Evolutionary conservation across 2,113 vertebrate genomes (phyloP), one percentile per base, ranked within the genome.

Genomic region (Crotophaga sulcirostris): DNA sequence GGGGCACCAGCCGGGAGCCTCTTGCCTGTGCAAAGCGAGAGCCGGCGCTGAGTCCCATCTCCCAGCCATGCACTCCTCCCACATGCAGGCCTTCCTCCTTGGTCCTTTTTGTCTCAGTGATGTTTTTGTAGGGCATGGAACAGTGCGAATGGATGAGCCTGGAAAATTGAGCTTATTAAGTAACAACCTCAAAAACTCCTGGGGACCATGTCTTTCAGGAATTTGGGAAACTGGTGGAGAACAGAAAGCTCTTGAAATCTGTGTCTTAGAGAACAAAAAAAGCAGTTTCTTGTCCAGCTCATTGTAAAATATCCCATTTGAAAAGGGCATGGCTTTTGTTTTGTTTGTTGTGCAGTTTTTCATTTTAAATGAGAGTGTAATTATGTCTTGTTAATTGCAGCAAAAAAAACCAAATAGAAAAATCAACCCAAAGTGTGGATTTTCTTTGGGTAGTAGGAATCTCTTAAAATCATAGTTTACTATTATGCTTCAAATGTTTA

Each of bases 71-170:
- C 59, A 13, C 9, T 29, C 8, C 20, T 67, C 29, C 49, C 31
- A 3, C 0, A 0, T 11, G 6, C 21, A 40, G 16, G 8, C 58
- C 1, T 34, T 49, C 45, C 11, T 3, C 45, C 26, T 29, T 56
- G 13, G 3, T 49, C 55, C 24, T 74, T 10, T 36, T 54, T 5
- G 5, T 3, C 33, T 38, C 3, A 3, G 25, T 23, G 33, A 26
- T 20, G 17, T 6, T 78, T 62, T 40, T 80, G 40, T 31, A n/a
- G 56, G 26, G 36, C 3, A 0, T 5, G 33, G 47, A 51, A 47
- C 58, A 73, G 5, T 55, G 11, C 44, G 49, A 47, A 42, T n/a
- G 42, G 63, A 11, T 0, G 2, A 67, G 56, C 20, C 5, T 82
- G 62, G 62, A 72, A 87, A 75, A 56, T 3, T 25, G 6, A 75